Percentiles rank a stretch among this genome's conserved stretches.
Conservation (phyloP, 2,113 vertebrate genomes). For the Eurypyga helias region DNA sequence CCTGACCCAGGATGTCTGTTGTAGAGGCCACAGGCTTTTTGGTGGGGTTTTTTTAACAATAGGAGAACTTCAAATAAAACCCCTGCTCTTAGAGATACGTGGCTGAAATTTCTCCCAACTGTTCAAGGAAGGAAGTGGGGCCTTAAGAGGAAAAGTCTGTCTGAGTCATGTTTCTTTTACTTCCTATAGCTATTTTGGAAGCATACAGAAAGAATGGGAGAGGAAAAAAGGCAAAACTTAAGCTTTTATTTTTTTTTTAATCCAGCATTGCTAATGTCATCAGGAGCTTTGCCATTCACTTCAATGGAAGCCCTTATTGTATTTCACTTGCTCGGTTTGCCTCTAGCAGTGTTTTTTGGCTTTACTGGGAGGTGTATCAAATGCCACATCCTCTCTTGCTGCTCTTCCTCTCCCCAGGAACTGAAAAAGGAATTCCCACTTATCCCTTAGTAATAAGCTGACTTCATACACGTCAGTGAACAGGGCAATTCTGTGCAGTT, state of each 20-base stretch:
- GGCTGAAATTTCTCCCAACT: not conserved
- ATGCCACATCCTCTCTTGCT: not conserved
- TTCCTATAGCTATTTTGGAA: conserved; percentile 50
- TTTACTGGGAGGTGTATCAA: not conserved
- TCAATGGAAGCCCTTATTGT: not conserved
- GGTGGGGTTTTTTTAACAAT: not conserved
- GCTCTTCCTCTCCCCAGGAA: not conserved
- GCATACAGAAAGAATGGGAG: not conserved
- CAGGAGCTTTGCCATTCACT: not conserved
- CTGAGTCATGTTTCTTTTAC: conserved; percentile 1
- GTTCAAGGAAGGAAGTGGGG: conserved; percentile 43
- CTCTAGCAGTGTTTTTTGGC: not conserved
- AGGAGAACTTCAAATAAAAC: not conserved
- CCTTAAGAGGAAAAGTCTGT: conserved; percentile 38
- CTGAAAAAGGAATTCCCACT: not conserved
- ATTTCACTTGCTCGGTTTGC: not conserved
- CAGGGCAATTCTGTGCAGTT: not conserved
- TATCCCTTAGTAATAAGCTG: not conserved
- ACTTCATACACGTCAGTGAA: not conserved
- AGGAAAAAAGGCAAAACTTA: not conserved
- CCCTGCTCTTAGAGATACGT: not conserved
- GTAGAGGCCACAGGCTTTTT: not conserved
- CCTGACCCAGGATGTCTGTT: conserved; percentile 52
- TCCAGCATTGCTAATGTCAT: not conserved
- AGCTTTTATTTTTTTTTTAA: not conserved